A percentile compares a stretch with the other conserved stretches of the same genome.
These are phyloP conservation scores for Melieria picta DNA, from an alignment of 2,888 invertebrate genomes.

Conservation along the genomic window DNA sequence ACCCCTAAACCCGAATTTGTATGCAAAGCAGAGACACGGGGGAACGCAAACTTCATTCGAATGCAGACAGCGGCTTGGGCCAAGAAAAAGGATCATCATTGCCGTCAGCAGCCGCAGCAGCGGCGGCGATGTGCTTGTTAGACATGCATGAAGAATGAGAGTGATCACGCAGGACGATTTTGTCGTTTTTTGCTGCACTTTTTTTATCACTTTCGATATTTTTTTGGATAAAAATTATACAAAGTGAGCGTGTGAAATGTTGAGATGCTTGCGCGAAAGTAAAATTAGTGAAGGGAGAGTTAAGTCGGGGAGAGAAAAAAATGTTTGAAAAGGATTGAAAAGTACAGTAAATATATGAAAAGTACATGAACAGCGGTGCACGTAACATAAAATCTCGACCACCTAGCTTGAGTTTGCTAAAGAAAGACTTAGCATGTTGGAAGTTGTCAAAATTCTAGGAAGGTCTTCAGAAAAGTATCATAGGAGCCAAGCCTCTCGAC, in stretches of 20 bases:
- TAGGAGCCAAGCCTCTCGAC: too few relatives aligned
- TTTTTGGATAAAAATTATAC: constrained; percentile 45
- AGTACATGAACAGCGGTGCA: too few relatives aligned
- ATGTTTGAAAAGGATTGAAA: constrained; percentile 14
- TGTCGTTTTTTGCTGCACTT: constrained; percentile 43
- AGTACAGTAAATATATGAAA: too few relatives aligned
- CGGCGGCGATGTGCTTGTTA: constrained; percentile 46
- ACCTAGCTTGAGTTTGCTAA: too few relatives aligned
- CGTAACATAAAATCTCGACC: too few relatives aligned
- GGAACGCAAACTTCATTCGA: constrained; percentile 39
- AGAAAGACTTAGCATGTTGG: too few relatives aligned
- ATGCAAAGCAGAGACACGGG: not conserved
- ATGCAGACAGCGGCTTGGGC: constrained; percentile 37
- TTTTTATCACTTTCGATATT: constrained; percentile 53
- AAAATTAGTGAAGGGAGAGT: constrained; percentile 2
- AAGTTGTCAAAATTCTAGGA: too few relatives aligned
- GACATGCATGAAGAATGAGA: constrained; percentile 52
- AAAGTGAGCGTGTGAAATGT: constrained; percentile 49
- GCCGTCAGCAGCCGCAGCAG: constrained; percentile 1
- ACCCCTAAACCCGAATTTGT: constrained; percentile 20
- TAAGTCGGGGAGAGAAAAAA: constrained; percentile 33
- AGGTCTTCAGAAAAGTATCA: too few relatives aligned
- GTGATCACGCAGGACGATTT: constrained; percentile 43
- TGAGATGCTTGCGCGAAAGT: constrained; percentile 27
- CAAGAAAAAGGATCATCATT: constrained; percentile 44